Evolutionary conservation across 2,888 invertebrate genomes (phyloP).

Genomic region (Trissolcus brochymenae): DNA sequence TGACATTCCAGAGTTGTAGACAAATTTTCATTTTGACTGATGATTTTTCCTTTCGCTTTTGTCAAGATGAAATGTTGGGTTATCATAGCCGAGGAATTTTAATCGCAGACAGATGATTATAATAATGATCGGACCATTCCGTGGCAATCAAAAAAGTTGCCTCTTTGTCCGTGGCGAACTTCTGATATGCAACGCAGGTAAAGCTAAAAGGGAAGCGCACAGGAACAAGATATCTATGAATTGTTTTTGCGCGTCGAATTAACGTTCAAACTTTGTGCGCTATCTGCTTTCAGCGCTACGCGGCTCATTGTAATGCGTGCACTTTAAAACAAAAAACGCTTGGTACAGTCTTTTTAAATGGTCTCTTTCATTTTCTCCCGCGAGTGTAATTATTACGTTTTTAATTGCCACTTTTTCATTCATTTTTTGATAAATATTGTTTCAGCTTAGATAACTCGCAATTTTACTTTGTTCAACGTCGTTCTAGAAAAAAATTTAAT

Average conservation of each 20-base stretch:
- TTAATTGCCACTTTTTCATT: too few species aligned
- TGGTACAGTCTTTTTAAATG: too few species aligned
- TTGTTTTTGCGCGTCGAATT: conserved; percentile 23
- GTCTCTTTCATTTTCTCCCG: too few species aligned
- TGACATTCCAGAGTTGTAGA: too few species aligned
- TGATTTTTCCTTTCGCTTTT: not conserved
- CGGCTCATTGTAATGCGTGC: not conserved
- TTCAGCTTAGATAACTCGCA: too few species aligned
- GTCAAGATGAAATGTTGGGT: not conserved
- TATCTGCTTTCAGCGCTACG: conserved; percentile 13
- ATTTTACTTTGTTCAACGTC: too few species aligned
- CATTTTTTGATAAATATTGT: too few species aligned
- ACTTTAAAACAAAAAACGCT: too few species aligned
- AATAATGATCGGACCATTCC: conserved; percentile 39
- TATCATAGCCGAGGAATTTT: not conserved
- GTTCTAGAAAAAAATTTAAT: too few species aligned
- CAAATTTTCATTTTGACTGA: not conserved
- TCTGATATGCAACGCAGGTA: conserved; percentile 38
- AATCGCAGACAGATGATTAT: conserved; percentile 23
- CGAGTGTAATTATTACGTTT: too few species aligned
- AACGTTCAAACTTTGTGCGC: conserved; percentile 25
- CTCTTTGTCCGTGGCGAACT: conserved; percentile 25
- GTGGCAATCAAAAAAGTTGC: conserved; percentile 34
- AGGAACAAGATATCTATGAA: conserved; percentile 21
- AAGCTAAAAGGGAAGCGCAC: conserved; percentile 23